Base-by-base conservation (phyloP, 2,797 vertebrate genomes). In the Ctenosaura bakeri region DNA sequence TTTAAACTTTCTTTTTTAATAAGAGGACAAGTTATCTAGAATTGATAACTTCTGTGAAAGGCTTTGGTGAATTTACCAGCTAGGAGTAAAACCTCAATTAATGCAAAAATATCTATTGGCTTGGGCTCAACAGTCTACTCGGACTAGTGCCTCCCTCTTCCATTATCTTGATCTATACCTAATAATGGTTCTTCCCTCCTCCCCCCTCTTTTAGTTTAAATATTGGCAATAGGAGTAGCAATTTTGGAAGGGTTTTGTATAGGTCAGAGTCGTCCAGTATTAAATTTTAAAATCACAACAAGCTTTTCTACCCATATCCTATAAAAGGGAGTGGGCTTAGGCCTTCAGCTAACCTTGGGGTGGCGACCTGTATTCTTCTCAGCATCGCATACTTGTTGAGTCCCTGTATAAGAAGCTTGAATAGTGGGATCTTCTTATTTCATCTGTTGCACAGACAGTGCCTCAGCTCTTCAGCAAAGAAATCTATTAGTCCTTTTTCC, bases 1-100 rank as follows among this genome's bases (percentile, higher is more conserved):
- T 42, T 83, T 83, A 12, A 0, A 0, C 2, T 2, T 69, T 0
- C 42, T 26, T 26, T 26, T 46, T 18, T 42, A n/a, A n/a, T 59
- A 90, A 42, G 24, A 8, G 38, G 35, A 85, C 64, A 84, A 77
- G 62, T 73, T 38, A 22, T 4, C 14, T 86, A n/a, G 35, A 81
- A 56, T 77, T 32, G 52, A n/a, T 84, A 74, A 69, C 10, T 71
- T 85, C 18, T 77, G 80, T 20, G 50, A 16, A 5, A 50, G 13
- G 14, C 16, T 62, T 88, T 84, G n/a, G 42, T 87, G 69, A 74
- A 1, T 4, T 62, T 82, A n/a, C 42, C 29, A 76, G 42, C 42
- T 52, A 38, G 22, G 38, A 88, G 79, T 38, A 59, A 71, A 78
- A 84, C 8, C 3, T 13, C 1, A 12, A n/a, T 32, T 3, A n/a